These are phyloP conservation scores for Phoeniculus purpureus DNA, from an alignment of 2,797 vertebrate genomes.

Conservation along the genomic window DNA sequence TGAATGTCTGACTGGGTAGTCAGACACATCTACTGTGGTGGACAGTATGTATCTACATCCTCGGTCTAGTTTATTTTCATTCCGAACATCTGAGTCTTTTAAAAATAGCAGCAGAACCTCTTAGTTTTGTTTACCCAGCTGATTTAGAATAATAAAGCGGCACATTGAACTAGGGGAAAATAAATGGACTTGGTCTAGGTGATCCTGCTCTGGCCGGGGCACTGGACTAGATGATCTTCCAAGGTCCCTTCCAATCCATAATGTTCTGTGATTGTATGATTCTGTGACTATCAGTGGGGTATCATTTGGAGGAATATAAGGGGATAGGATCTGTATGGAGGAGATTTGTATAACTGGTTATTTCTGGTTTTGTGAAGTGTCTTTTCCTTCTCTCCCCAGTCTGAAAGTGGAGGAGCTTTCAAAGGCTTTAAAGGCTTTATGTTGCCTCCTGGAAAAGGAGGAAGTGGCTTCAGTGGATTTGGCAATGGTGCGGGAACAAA, in stretches of 20 bases:
- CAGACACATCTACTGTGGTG: neutral
- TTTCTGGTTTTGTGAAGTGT: no score
- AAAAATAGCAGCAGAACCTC: conserved; percentile 23
- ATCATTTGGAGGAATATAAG: no score
- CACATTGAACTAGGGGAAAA: neutral
- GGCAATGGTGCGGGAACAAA: conserved; percentile 72
- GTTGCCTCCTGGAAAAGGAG: conserved; percentile 69
- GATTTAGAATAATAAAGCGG: neutral
- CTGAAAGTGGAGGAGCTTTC: conserved; percentile 80
- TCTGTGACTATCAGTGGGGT: no score
- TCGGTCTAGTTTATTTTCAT: conserved; percentile 25
- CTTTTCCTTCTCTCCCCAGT: conserved; percentile 18
- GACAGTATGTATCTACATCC: neutral
- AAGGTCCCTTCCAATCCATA: no score
- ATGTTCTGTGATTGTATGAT: no score
- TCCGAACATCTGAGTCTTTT: conserved; percentile 3
- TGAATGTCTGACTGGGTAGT: neutral
- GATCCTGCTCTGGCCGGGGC: no score
- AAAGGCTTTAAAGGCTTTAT: conserved; percentile 83
- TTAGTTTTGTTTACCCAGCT: neutral
- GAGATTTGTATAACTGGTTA: neutral
- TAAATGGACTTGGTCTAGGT: neutral
- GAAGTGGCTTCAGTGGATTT: conserved; percentile 74
- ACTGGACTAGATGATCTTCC: no score
- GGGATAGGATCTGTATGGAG: neutral